Percentiles rank a stretch among this genome's conserved stretches.
Conservation (phyloP, 1,140 invertebrate species). For the Rhysida immarginata region DNA sequence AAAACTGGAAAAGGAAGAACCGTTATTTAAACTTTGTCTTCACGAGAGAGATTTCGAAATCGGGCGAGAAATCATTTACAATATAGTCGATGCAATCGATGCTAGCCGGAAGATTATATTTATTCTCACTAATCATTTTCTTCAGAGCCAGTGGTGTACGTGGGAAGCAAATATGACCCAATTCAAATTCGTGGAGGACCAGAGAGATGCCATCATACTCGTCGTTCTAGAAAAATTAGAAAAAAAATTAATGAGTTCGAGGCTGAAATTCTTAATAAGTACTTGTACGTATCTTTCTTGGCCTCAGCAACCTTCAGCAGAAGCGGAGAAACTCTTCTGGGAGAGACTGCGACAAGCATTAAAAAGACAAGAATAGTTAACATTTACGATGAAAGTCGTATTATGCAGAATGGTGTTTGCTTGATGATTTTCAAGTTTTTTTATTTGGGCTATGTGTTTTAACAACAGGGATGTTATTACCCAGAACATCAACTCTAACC, state of each 20-base stretch:
- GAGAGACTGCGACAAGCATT: too few species aligned
- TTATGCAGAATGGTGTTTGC: too few species aligned
- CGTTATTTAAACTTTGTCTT: neutral
- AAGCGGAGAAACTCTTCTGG: too few species aligned
- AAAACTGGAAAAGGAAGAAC: neutral
- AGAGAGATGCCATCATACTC: neutral
- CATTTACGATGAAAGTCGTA: too few species aligned
- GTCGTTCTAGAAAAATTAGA: neutral
- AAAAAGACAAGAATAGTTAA: too few species aligned
- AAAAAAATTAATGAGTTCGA: neutral
- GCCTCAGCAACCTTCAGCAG: neutral
- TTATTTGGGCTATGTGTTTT: too few species aligned
- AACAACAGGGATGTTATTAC: too few species aligned
- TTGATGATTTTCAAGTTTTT: too few species aligned
- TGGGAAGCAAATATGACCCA: neutral
- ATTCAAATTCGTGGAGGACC: neutral
- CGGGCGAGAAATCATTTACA: neutral
- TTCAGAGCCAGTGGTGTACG: neutral
- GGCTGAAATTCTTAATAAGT: neutral
- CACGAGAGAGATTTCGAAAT: neutral
- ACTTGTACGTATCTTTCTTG: neutral
- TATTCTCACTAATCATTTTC: neutral
- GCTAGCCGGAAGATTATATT: neutral
- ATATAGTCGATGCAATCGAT: neutral
- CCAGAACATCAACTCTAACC: too few species aligned